Evolutionary conservation across 30 jellyfish, hydroid and myxozoan species (phyloP).

Genomic region (Turritopsis dohrnii): DNA sequence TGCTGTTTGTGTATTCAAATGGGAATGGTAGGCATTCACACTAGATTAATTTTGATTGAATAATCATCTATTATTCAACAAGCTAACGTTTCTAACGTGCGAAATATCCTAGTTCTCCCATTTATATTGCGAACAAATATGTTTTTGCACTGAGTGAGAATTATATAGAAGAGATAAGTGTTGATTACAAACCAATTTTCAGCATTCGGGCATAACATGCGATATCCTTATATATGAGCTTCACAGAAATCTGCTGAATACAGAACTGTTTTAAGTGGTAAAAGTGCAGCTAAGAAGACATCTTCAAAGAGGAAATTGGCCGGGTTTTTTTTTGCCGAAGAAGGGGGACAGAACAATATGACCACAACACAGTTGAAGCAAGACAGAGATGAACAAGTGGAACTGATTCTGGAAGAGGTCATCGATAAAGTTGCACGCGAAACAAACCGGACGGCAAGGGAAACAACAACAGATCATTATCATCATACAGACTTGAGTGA

Average conservation of each 20-base stretch:
- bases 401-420: background rate
- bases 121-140: background rate
- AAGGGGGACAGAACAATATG: background rate
- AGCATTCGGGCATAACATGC: no score
- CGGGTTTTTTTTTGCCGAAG: background rate
- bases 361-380: background rate
- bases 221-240: no score
- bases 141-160: background rate
- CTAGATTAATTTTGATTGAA: no score
- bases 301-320: background rate
- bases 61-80: background rate
- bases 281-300: background rate
- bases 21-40: background rate
- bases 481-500: background rate
- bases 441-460: background rate
- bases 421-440: background rate
- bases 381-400: background rate
- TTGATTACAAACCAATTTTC: background rate
- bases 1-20: background rate
- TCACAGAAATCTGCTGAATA: background rate
- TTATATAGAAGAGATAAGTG: background rate
- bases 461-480: background rate
- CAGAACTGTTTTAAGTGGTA: background rate
- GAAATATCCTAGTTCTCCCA: background rate
- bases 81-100: background rate